Conservation (phyloP, 2,113 vertebrate genomes). For the Oceanodroma tethys region DNA sequence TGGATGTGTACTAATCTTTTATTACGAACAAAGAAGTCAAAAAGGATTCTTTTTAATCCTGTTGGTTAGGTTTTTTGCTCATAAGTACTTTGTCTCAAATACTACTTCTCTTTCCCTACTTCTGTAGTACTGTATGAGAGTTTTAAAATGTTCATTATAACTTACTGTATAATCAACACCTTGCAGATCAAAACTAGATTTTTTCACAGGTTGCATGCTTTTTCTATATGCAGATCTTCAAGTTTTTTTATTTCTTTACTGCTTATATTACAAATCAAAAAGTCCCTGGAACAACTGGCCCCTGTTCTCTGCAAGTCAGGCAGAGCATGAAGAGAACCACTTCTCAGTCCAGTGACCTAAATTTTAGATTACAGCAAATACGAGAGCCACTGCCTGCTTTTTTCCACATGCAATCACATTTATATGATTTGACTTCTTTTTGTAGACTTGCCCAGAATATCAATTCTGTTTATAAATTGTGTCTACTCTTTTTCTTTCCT, state of each 20-base stretch:
- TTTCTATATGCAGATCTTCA: not conserved
- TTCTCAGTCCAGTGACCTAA: conserved; percentile 21
- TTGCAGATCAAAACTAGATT: not conserved
- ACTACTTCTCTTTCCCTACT: not conserved
- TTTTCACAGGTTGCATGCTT: not conserved
- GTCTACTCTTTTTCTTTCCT: not conserved
- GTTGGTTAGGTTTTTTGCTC: not conserved
- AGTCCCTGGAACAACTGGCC: not conserved
- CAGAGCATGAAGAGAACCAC: not conserved
- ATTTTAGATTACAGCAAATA: conserved; percentile 15
- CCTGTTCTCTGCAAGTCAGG: not conserved
- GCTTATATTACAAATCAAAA: not conserved
- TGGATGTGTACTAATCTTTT: conserved; percentile 20
- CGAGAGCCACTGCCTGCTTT: not conserved
- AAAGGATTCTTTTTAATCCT: conserved; percentile 46
- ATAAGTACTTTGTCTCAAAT: not conserved
- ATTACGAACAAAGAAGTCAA: conserved; percentile 7
- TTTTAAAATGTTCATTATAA: not conserved
- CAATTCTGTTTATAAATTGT: conserved; percentile 25
- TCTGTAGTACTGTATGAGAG: not conserved
- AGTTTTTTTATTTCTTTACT: not conserved
- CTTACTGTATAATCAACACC: not conserved
- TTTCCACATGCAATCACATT: not conserved
- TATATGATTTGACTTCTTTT: conserved; percentile 36
- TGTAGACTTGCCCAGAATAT: conserved; percentile 41